Evolutionary conservation across 2,888 invertebrate species (phyloP), one percentile per base, ranked within the genome.

Genomic region (Bimastos eiseni): DNA sequence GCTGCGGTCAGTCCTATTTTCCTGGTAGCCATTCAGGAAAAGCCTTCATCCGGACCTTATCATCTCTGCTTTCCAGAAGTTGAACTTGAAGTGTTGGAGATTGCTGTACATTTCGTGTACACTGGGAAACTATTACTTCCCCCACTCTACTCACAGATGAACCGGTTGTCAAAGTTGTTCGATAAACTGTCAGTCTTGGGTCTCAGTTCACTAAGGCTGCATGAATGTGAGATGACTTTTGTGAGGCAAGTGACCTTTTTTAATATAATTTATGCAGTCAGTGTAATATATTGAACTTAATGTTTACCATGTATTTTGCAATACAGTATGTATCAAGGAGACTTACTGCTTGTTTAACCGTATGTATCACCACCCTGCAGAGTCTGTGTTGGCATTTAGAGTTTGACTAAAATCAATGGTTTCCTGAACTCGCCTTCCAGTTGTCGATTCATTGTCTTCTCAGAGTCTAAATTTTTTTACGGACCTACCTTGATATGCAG

Each of bases 171-270:
- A 19, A 17, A 33, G 84, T 11, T 84, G 33, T 36, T 84, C 21
- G 19, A 36, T 36, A 84, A 36, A 34, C 34, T 84, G 84, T 33
- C 84, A 34, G 84, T 33, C 21, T 36, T 84, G 33, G 84, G 84
- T 84, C 33, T 84, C 34, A 36, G 34, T 21, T 5, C 33, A 21
- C 33, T 33, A 13, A 84, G 11, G 84, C 33, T 84, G 33, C 84
- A 84, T 84, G 84, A 36, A 36, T 34, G 84, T 33, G 84, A 84
- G 33, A 84, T 84, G 84, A 84, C 84, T 84, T 84, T 84, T 84
- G 33, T 84, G 84, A 84, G 84, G 84, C 21, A 49, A 24, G 49
- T 49, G 19, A 24, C 5, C 21, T 49, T 19, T 49, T 49, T 21
- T 17, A 41, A 41, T 41, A 1, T 41, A 13, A 21, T 49, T 1